A percentile compares a stretch with the other conserved stretches of the same genome.
Conservation (phyloP, 2,888 invertebrate species). For the Xanthorhoe spadicearia region DNA sequence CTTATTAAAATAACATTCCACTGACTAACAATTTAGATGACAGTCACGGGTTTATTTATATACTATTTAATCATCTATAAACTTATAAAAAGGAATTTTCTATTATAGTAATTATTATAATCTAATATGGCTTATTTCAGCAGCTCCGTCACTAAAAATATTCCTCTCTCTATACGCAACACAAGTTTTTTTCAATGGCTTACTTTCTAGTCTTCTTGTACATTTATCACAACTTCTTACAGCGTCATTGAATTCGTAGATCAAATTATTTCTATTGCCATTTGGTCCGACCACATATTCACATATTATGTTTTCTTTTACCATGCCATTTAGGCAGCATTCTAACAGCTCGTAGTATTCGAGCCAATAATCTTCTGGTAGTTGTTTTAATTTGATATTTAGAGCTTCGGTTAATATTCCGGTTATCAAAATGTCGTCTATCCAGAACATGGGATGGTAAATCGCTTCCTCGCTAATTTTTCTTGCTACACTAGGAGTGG, state of each 20-base stretch:
- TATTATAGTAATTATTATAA: slow-evolving; percentile 15
- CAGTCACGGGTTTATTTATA: too few relatives aligned
- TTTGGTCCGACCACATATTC: slow-evolving; percentile 90
- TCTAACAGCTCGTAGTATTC: slow-evolving; percentile 89
- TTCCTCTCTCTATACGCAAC: slow-evolving; percentile 72
- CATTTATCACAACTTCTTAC: slow-evolving; percentile 86
- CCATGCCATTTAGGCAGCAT: slow-evolving; percentile 88
- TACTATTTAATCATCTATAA: not conserved
- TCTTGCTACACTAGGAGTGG: slow-evolving; percentile 86
- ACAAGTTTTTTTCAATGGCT: slow-evolving; percentile 85
- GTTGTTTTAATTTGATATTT: slow-evolving; percentile 82
- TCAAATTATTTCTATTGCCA: slow-evolving; percentile 89
- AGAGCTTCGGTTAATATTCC: slow-evolving; percentile 88
- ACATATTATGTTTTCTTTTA: slow-evolving; percentile 85
- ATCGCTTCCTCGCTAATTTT: slow-evolving; percentile 83
- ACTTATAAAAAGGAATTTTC: not conserved
- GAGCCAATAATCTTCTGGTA: slow-evolving; percentile 86
- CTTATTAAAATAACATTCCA: slow-evolving; percentile 28
- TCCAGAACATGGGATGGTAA: slow-evolving; percentile 92
- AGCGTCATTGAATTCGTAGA: slow-evolving; percentile 87
- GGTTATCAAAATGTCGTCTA: slow-evolving; percentile 95
- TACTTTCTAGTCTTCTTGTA: slow-evolving; percentile 72
- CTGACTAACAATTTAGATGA: not conserved
- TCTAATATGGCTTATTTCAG: slow-evolving; percentile 34
- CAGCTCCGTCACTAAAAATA: slow-evolving; percentile 39